Evolutionary conservation across 2,888 invertebrate genomes (phyloP).

Genomic region (Apamea monoglypha): DNA sequence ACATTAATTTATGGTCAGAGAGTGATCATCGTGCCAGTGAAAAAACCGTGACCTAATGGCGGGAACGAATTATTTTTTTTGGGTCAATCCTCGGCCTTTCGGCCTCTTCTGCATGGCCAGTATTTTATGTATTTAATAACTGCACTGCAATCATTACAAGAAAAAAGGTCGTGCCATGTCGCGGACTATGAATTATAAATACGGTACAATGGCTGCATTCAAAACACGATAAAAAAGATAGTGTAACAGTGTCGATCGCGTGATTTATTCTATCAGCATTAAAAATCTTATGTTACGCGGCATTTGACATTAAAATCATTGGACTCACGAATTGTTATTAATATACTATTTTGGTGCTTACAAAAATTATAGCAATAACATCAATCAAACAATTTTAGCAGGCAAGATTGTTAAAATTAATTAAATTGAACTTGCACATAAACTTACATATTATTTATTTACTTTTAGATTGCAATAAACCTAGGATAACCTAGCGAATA

Average conservation of each 20-base stretch:
- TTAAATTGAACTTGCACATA: background rate
- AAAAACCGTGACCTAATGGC: constrained; percentile 40
- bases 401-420: background rate
- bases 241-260: constrained; percentile 35
- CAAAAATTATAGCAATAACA: background rate
- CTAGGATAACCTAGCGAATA: background rate
- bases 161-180: constrained; percentile 35
- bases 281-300: constrained; percentile 41
- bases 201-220: constrained; percentile 37
- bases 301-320: constrained; percentile 22
- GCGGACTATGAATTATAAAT: constrained; percentile 40
- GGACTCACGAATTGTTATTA: background rate
- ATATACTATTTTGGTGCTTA: background rate
- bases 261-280: constrained; percentile 41
- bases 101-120: constrained; percentile 16
- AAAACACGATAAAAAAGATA: constrained; percentile 44
- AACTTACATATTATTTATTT: background rate
- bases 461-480: background rate
- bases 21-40: constrained; percentile 13
- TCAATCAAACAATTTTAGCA: background rate
- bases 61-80: constrained; percentile 50
- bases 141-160: constrained; percentile 25
- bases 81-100: constrained; percentile 2
- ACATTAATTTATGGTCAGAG: background rate
- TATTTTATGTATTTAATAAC: background rate